Conservation (phyloP, 2,797 vertebrate genomes). For the Leucoraja ocellata region DNA sequence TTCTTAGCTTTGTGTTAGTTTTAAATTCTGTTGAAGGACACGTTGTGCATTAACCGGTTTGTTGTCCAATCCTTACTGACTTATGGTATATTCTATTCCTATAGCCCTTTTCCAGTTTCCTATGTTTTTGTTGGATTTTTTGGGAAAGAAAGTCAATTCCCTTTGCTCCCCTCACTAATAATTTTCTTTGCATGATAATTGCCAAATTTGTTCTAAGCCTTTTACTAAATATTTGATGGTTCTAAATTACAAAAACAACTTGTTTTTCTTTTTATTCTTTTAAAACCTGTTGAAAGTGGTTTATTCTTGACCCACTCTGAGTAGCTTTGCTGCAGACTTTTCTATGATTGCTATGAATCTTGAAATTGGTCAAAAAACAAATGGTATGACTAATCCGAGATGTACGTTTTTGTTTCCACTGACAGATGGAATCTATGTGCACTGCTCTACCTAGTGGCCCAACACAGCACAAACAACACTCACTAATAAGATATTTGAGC, state of each 20-base stretch:
- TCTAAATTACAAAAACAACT: not conserved
- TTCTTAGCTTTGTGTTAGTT: not conserved
- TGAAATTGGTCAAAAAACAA: not conserved
- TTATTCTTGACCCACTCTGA: not conserved
- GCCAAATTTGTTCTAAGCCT: not conserved
- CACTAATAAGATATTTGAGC: not conserved
- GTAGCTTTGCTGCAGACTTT: not conserved
- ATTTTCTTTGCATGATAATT: not conserved
- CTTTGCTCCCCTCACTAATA: not conserved
- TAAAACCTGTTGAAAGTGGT: not conserved
- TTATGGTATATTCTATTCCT: not conserved
- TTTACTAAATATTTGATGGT: not conserved
- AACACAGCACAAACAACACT: not conserved
- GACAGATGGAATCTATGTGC: not conserved
- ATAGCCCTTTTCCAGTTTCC: not conserved
- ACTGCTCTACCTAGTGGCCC: slow-evolving; percentile 32
- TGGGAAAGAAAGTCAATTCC: not conserved
- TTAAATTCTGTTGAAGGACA: not conserved
- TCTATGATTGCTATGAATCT: not conserved
- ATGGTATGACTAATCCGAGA: not conserved
- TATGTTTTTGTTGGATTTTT: not conserved
- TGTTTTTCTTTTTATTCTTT: not conserved
- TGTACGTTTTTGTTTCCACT: not conserved
- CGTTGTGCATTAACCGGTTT: not conserved
- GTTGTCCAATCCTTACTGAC: not conserved